Base-by-base conservation (phyloP, 2,888 invertebrate genomes). In the Agrotis clavis region DNA sequence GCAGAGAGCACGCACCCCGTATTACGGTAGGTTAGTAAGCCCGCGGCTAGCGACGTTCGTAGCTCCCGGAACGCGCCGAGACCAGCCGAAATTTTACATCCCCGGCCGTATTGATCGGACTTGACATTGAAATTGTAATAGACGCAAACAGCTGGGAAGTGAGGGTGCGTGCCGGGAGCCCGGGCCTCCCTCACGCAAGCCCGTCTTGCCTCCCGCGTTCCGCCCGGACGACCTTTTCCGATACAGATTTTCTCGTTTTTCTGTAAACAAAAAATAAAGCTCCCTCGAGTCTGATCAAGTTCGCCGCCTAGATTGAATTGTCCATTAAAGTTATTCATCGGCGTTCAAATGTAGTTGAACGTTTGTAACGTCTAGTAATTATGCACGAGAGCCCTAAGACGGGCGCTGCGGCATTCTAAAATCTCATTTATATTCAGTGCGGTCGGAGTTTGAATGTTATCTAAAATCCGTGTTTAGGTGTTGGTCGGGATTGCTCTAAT, bases 391-490 rank as follows among this genome's bases (percentile, higher is more conserved):
- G 91, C 91, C 90, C 90, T 93, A 93, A 94, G 95, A 94, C 91
- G 93, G 90, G 90, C 87, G 88, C 87, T 89, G 91, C 81, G 90
- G 90, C 90, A 91, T 91, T 92, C 95, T 94, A 94, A 95, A 95
- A 93, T 95, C 95, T 94, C 95, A 95, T 96, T 95, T 96, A 95
- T 95, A 96, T 96, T 95, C 96, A 95, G 94, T 92, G 94, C 93
- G 95, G 94, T 94, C 88, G 91, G 92, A 94, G 95, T 96, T 95
- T 95, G 94, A 95, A 96, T 95, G 95, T 95, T 96, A 96, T 96
- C 96, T 95, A 92, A 95, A 96, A 96, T 96, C 96, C 95, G 94
- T 95, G 95, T 96, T 96, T 96, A 96, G 96, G 95, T 96, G 96
- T 95, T 93, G 94, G 92, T 89, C 92, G 93, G 94, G 94, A 94